Conservation (phyloP, 2,113 vertebrate species). For the Salvelinus fontinalis region DNA sequence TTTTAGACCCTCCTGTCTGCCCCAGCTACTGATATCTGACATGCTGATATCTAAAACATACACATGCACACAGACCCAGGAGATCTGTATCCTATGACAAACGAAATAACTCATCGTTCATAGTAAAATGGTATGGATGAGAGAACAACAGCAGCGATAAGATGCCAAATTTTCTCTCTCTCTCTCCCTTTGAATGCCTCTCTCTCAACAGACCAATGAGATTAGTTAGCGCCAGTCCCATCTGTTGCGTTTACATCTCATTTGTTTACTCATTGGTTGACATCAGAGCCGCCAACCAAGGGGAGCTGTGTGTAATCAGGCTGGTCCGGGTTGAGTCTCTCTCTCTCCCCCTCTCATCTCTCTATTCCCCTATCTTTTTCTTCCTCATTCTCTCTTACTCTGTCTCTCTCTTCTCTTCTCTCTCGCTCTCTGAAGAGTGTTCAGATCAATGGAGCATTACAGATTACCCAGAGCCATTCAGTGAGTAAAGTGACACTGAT, state of each 20-base stretch:
- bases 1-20: neutral
- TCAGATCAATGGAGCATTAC: no score
- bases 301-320: constrained; percentile 38
- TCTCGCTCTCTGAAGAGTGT: no score
- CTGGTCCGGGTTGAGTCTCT: constrained; percentile 16
- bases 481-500: no score
- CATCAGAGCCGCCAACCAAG: constrained; percentile 42
- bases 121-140: constrained; percentile 31
- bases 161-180: neutral
- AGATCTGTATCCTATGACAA: constrained; percentile 30
- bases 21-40: neutral
- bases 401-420: no score
- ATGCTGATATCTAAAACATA: neutral
- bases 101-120: constrained; percentile 42
- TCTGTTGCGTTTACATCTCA: constrained; percentile 62
- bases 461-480: no score
- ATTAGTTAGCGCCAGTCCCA: constrained; percentile 53
- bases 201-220: constrained; percentile 37
- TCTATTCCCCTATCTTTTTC: no score
- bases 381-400: no score
- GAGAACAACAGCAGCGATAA: constrained; percentile 9
- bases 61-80: constrained; percentile 27
- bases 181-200: neutral
- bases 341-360: no score
- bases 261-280: constrained; percentile 64